Conservation (phyloP, 1,140 invertebrate species). For the Pantala flavescens region DNA sequence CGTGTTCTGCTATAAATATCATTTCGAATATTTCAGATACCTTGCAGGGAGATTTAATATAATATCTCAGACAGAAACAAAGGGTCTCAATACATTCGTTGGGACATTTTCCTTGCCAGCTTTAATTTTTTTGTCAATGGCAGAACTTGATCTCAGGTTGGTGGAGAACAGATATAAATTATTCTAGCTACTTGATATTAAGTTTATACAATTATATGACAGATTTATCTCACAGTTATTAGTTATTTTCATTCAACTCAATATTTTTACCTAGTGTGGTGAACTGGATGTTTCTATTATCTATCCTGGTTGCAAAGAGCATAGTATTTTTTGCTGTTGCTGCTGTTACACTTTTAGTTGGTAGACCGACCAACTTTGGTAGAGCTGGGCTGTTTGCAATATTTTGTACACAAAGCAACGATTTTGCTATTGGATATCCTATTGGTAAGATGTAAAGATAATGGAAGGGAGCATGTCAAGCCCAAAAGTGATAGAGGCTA, state of each 20-base stretch:
- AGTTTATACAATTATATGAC: no score
- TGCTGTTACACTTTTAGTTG: slow-evolving; percentile 64
- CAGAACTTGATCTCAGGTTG: slow-evolving; percentile 64
- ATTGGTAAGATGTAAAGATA: slow-evolving; percentile 60
- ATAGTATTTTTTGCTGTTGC: slow-evolving; percentile 75
- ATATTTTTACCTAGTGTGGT: slow-evolving; percentile 38
- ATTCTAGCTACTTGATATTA: no score
- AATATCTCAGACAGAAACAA: slow-evolving; percentile 74
- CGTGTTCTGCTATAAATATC: background rate
- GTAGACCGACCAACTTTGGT: slow-evolving; percentile 67
- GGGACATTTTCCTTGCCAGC: slow-evolving; percentile 87
- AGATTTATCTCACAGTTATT: no score
- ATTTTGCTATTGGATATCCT: slow-evolving; percentile 94
- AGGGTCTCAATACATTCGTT: slow-evolving; percentile 86
- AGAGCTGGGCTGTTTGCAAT: slow-evolving; percentile 86
- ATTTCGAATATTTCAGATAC: slow-evolving; percentile 61
- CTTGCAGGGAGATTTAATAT: slow-evolving; percentile 74
- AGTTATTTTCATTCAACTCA: no score
- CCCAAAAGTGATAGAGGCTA: no score
- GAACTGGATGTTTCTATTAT: slow-evolving; percentile 82
- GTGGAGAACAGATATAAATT: slow-evolving; percentile 23
- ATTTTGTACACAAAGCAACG: slow-evolving; percentile 94
- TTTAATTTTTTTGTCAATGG: slow-evolving; percentile 83
- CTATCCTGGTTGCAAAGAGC: slow-evolving; percentile 76
- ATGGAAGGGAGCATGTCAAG: background rate